Evolutionary conservation across 2,113 vertebrate species (phyloP), one percentile per base, ranked within the genome.

Genomic region (Bos javanicus): DNA sequence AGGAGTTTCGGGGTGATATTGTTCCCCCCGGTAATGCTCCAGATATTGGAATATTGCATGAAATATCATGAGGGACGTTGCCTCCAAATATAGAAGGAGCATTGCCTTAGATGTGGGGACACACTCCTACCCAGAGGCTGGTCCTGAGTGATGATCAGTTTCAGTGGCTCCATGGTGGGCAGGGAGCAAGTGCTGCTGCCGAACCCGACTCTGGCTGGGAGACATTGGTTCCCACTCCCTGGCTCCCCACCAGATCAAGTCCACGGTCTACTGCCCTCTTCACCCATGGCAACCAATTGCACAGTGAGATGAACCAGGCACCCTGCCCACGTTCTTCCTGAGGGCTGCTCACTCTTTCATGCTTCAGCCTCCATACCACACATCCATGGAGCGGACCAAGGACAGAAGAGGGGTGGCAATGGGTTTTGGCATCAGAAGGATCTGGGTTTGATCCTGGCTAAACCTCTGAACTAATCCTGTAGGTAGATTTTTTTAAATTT

Each of bases 201-300:
- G 19, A 74, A 3, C 52, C 26, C 2, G 56, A 5, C 28, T 60
- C 50, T 80, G 50, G 13, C 2, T 74, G 0, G n/a, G 28, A 26
- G 30, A 6, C 7, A 5, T 1, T 17, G 5, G 3, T 6, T 39
- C 48, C 60, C 28, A 36, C 19, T 30, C 56, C 39, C 64, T 36
- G 36, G 11, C 14, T 52, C 9, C 17, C 11, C 3, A 6, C 1
- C 11, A 25, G 30, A 36, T 28, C 14, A 71, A 43, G 25, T 9
- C 0, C 1, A 39, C 50, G 14, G 5, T 43, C 50, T 48, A 23
- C 17, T 2, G 17, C 4, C 17, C 26, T 57, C 14, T 57, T 23
- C 25, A 25, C n/a, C 33, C 2, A 46, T 3, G 78, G 76, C 50
- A 28, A 26, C 10, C 8, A 7, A 36, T 6, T 7, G n/a, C 9